Base-by-base conservation (phyloP, 23 tunicate genomes). In the Botrylloides violaceus region DNA sequence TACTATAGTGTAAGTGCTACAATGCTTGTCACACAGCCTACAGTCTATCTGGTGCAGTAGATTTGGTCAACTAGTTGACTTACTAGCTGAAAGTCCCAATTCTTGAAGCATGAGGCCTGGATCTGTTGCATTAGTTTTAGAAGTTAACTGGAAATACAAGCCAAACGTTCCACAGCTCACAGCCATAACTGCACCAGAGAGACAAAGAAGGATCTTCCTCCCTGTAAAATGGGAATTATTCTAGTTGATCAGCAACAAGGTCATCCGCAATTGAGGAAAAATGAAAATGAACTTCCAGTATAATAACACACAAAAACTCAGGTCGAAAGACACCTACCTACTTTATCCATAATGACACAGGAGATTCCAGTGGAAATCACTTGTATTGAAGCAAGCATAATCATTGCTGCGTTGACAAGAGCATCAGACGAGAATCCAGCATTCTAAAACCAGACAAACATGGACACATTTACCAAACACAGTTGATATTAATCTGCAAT, bases 391-490 rank as follows among this genome's bases (percentile, higher is more conserved):
- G 81, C 73, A 12, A 82, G 49, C 21, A 88, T 57, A 37, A 88
- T 12, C 6, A 68, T 50, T 0, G 88, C 80, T 32, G 66, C 53
- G 12, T 59, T 71, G 25, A 64, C n/a, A 53, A 76, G 71, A 2
- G 89, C 59, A n/a, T 74, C 66, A 18, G 88, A 37, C 12, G 39
- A 72, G 65, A 75, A 88, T 9, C 96, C 96, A 26, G 96, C 96
- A 7, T 78, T 76, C 96, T 88, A 37, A 22, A 58, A 65, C 39
- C 24, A 35, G 64, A 49, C 15, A 15, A 43, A 43, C 39, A 47
- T 66, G 22, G 15, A 71, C 29, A 12, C 57, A n/a, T n/a, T n/a
- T n/a, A n/a, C n/a, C n/a, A n/a, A n/a, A n/a, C n/a, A n/a, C n/a
- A n/a, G n/a, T n/a, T n/a, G n/a, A n/a, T n/a, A n/a, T n/a, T n/a